phyloP scores from a whole-genome alignment of 2,888 invertebrate genomes.

The Anodontia alba region DNA sequence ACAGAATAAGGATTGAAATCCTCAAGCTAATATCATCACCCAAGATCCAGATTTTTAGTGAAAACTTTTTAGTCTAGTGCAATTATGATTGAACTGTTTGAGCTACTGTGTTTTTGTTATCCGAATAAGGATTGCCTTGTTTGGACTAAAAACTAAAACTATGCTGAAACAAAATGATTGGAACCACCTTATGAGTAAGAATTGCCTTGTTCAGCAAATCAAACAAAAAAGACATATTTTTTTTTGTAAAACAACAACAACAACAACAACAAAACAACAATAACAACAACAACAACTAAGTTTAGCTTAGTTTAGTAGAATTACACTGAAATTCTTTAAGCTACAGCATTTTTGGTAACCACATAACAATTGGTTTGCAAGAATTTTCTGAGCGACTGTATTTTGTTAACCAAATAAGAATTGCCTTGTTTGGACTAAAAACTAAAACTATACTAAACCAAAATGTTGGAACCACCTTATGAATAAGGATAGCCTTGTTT shows the following conservation, averaged over 20 bases:
- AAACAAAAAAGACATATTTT: not conserved
- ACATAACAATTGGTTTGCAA: too few relatives aligned
- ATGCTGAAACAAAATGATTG: not conserved
- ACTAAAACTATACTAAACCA: not conserved
- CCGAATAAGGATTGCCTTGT: slow-evolving; percentile 3
- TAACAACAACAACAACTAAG: too few relatives aligned
- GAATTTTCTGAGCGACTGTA: too few relatives aligned
- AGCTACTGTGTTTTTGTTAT: not conserved
- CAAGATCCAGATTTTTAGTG: not conserved
- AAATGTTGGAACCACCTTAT: too few relatives aligned
- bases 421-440: not conserved
- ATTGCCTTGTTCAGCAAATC: too few relatives aligned
- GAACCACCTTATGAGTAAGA: too few relatives aligned
- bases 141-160: not conserved
- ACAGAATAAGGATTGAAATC: not conserved
- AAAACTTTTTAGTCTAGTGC: not conserved
- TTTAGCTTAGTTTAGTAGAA: too few relatives aligned
- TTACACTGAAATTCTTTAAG: too few relatives aligned
- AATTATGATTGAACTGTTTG: not conserved
- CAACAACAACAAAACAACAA: too few relatives aligned
- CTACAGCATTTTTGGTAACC: too few relatives aligned
- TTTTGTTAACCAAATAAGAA: too few relatives aligned
- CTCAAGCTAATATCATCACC: not conserved
- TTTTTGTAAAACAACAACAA: not conserved
- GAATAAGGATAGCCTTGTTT: too few relatives aligned